A percentile compares a stretch with the other conserved stretches of the same genome.
Evolutionary conservation across 2,797 vertebrate species (phyloP).

Genomic region (Ctenosaura bakeri): DNA sequence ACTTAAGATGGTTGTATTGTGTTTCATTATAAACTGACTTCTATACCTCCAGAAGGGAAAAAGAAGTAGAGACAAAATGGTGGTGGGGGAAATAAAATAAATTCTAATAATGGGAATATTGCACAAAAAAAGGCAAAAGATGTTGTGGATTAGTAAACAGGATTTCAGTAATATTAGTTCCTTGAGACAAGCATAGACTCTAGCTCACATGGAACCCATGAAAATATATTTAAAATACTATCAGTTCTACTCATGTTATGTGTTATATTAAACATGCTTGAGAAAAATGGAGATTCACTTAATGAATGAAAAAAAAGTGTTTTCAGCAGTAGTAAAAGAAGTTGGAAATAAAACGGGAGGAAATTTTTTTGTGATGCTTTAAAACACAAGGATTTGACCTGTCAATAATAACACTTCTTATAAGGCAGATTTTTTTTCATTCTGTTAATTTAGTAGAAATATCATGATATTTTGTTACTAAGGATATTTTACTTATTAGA

Average conservation of each 20-base stretch:
- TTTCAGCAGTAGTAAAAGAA: not conserved
- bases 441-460: not conserved
- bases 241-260: not conserved
- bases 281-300: slow-evolving; percentile 16
- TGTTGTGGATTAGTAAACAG: slow-evolving; percentile 19
- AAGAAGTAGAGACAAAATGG: not conserved
- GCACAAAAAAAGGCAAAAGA: slow-evolving; percentile 27
- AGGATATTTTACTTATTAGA: not conserved
- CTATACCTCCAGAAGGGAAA: not conserved
- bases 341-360: not conserved
- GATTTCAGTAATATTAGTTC: slow-evolving; percentile 43
- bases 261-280: not conserved
- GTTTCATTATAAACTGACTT: slow-evolving; percentile 3
- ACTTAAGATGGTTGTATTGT: rapidly evolving
- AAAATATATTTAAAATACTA: not conserved
- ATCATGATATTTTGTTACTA: not conserved
- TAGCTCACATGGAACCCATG: slow-evolving; percentile 6
- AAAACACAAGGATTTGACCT: not conserved
- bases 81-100: not conserved
- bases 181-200: not conserved
- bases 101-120: slow-evolving; percentile 26
- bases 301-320: not conserved
- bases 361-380: not conserved
- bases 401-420: not conserved
- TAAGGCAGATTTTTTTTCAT: not conserved